These are phyloP conservation scores for Erpobdella octoculata DNA, from an alignment of 2,888 invertebrate genomes.

Conservation along the genomic window DNA sequence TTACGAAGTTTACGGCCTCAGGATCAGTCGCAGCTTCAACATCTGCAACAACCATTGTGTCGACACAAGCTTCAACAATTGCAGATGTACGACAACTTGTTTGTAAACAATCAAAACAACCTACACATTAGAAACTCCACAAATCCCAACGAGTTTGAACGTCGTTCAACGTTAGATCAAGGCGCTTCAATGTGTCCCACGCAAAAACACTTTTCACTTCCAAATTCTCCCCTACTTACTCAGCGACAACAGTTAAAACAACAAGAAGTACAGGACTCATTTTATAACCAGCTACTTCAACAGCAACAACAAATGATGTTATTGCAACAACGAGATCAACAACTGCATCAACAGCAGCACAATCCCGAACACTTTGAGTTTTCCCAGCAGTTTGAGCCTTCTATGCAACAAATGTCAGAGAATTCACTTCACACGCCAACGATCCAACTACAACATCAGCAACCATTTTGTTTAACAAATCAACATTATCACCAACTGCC, in stretches of 20 bases:
- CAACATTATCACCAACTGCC: neutral
- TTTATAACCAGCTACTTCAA: neutral
- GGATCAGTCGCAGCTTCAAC: neutral
- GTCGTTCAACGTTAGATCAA: neutral
- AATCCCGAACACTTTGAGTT: neutral
- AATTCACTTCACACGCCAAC: neutral
- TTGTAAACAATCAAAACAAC: neutral
- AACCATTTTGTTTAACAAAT: too few species aligned
- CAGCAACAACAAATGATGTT: neutral
- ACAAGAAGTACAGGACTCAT: neutral
- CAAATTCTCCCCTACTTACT: neutral
- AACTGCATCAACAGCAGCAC: neutral
- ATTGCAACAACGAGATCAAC: neutral
- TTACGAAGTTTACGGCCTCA: too few species aligned
- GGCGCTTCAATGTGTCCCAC: neutral
- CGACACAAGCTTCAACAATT: neutral
- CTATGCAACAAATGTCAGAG: neutral
- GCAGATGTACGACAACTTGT: neutral
- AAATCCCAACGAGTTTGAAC: neutral
- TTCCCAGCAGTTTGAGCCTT: neutral
- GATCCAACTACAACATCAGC: neutral
- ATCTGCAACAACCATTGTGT: neutral
- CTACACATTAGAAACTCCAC: neutral
- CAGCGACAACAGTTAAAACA: neutral
- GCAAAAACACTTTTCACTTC: neutral